Percentiles rank a stretch among this genome's conserved stretches.
These are phyloP conservation scores for Melanchra persicariae DNA, from an alignment of 2,888 invertebrate genomes.

Conservation along the genomic window DNA sequence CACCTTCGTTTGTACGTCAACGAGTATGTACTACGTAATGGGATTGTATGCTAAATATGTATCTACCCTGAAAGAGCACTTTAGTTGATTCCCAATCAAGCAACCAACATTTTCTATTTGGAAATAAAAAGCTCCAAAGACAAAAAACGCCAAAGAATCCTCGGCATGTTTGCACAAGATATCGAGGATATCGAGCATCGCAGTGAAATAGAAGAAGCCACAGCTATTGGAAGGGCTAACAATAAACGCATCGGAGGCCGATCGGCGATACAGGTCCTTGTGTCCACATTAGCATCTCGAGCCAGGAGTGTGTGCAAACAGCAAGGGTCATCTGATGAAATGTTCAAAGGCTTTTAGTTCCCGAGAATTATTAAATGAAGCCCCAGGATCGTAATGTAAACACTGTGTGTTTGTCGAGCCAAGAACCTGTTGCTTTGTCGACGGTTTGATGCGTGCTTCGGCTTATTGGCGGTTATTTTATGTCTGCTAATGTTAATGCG, in stretches of 20 bases:
- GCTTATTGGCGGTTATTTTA: constrained; percentile 90
- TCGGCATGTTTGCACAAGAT: constrained; percentile 81
- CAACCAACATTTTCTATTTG: constrained; percentile 24
- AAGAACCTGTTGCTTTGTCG: constrained; percentile 90
- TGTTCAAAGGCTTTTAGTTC: constrained; percentile 91
- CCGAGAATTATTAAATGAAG: constrained; percentile 91
- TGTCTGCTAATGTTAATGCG: constrained; percentile 88
- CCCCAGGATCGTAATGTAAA: constrained; percentile 90
- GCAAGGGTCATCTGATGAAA: constrained; percentile 91
- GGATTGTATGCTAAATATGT: background rate
- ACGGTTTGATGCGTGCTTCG: constrained; percentile 87
- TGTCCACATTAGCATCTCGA: constrained; percentile 91
- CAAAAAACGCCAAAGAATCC: constrained; percentile 65
- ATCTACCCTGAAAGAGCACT: background rate
- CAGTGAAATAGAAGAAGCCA: constrained; percentile 87
- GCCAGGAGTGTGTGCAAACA: constrained; percentile 90
- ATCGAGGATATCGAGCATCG: constrained; percentile 81
- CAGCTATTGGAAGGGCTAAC: constrained; percentile 84
- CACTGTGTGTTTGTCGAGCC: constrained; percentile 87
- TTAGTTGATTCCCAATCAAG: constrained; percentile 17
- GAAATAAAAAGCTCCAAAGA: constrained; percentile 46
- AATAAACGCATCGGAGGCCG: constrained; percentile 87
- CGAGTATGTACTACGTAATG: constrained; percentile 5
- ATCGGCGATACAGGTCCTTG: constrained; percentile 90
- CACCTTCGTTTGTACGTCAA: constrained; percentile 15